These are phyloP conservation scores for Anoura caudifer DNA, from an alignment of 2,113 vertebrate genomes.

Conservation along the genomic window DNA sequence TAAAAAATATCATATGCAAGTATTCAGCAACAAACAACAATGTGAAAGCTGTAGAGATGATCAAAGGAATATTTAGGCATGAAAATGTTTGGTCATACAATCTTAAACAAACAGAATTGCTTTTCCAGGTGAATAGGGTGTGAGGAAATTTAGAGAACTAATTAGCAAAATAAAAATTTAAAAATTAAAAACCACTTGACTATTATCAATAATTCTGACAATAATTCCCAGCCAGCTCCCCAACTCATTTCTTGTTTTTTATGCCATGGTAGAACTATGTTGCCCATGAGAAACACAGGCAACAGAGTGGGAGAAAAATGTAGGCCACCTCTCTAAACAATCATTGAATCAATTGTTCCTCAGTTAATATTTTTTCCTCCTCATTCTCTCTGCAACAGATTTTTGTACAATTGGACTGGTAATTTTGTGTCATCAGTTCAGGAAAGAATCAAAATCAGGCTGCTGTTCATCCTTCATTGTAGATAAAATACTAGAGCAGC, in stretches of 20 bases:
- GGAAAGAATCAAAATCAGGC: not conserved
- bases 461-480: not conserved
- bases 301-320: not conserved
- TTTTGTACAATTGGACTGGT: not conserved
- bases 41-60: not conserved
- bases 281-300: not conserved
- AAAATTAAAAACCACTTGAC: not conserved
- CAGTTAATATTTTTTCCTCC: not conserved
- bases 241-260: not conserved
- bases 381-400: not conserved
- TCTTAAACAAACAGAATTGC: not conserved
- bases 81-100: not conserved
- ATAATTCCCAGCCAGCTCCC: not conserved
- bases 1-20: not conserved
- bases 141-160: not conserved
- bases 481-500: not conserved
- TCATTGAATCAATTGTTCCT: not conserved
- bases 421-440: not conserved
- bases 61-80: not conserved
- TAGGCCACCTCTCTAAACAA: not conserved
- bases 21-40: not conserved
- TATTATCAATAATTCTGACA: not conserved
- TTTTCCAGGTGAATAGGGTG: not conserved
- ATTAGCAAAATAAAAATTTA: not conserved
- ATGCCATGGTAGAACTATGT: not conserved